phyloP scores from a whole-genome alignment of 2,888 invertebrate genomes.

The Pilophorus perplexus region DNA sequence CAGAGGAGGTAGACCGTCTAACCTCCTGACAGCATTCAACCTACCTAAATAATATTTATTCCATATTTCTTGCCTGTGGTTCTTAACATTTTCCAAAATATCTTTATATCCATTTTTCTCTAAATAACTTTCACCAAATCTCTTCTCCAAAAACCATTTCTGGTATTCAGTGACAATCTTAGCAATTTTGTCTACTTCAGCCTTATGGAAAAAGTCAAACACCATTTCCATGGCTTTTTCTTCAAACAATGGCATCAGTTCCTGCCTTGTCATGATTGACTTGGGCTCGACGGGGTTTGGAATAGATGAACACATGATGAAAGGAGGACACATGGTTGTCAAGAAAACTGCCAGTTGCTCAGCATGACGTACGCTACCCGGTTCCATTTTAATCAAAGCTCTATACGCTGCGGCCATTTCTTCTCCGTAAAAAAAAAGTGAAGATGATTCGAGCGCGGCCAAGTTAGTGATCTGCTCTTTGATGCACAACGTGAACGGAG shows the following conservation, averaged over 20 bases:
- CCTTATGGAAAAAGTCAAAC: constrained; percentile 18
- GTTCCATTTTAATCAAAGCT: constrained; percentile 20
- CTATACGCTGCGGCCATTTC: constrained; percentile 27
- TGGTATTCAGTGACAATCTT: constrained; percentile 16
- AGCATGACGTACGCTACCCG: constrained; percentile 24
- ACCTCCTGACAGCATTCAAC: constrained; percentile 1
- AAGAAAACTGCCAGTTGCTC: constrained; percentile 29
- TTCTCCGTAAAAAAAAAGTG: constrained; percentile 24
- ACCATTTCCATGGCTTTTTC: constrained; percentile 37
- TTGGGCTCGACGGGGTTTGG: constrained; percentile 27
- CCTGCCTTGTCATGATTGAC: constrained; percentile 16
- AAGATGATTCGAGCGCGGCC: constrained; percentile 28
- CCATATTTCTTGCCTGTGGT: constrained; percentile 9
- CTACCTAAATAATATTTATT: constrained; percentile 13
- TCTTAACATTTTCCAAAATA: constrained; percentile 4
- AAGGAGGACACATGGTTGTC: constrained; percentile 29
- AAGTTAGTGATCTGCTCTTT: constrained; percentile 23
- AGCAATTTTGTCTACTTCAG: constrained; percentile 9
- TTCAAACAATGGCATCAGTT: constrained; percentile 27
- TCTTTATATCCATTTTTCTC: neutral
- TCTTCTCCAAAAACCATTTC: constrained; percentile 26
- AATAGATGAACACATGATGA: constrained; percentile 14
- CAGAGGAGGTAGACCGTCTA: constrained; percentile 18
- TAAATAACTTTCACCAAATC: constrained; percentile 25
- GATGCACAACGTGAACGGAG: constrained; percentile 19